These are phyloP conservation scores for Luffia ferchaultella DNA, from an alignment of 2,888 invertebrate genomes.

Conservation along the genomic window DNA sequence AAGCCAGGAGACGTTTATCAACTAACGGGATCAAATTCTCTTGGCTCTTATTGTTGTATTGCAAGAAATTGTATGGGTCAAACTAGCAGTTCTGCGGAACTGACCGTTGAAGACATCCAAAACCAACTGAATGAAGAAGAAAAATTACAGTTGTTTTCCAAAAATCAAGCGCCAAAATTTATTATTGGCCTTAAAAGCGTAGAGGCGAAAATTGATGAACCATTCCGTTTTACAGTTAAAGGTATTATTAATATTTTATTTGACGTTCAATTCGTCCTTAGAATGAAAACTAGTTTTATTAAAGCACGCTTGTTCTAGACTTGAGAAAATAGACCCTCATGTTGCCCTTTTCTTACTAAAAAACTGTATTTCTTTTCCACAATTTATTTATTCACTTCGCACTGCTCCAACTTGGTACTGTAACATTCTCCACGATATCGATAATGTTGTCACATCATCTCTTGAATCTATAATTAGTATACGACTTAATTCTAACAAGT, in stretches of 20 bases:
- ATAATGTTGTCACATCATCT: too few species aligned
- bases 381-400: too few species aligned
- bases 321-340: too few species aligned
- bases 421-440: too few species aligned
- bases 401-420: too few species aligned
- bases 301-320: too few species aligned
- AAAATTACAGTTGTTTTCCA: constrained; percentile 71
- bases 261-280: background rate
- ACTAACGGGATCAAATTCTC: constrained; percentile 87
- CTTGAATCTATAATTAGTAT: too few species aligned
- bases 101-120: constrained; percentile 91
- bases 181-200: constrained; percentile 81
- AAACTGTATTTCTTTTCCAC: too few species aligned
- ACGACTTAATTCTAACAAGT: too few species aligned
- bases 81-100: constrained; percentile 83
- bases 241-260: constrained; percentile 56
- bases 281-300: too few species aligned
- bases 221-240: constrained; percentile 82
- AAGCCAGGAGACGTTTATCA: constrained; percentile 94
- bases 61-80: constrained; percentile 93
- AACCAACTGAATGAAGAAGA: constrained; percentile 90
- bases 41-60: constrained; percentile 84
- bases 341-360: too few species aligned
- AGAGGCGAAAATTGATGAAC: constrained; percentile 84
- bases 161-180: constrained; percentile 84